These are phyloP conservation scores for Lomographa bimaculata DNA, from an alignment of 2,888 invertebrate species.

Conservation along the genomic window DNA sequence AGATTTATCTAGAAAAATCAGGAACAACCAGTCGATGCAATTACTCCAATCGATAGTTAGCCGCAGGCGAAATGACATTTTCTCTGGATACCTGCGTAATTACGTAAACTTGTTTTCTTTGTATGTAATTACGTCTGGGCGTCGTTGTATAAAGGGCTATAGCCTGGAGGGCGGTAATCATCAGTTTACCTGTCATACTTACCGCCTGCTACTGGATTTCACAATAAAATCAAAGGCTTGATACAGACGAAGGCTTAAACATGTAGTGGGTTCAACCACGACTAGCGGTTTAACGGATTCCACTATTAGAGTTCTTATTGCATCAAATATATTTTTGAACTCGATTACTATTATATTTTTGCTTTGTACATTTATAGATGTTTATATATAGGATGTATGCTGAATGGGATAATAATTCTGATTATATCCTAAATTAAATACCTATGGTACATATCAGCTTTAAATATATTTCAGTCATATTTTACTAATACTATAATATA, in stretches of 20 bases:
- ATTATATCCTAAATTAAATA: too few relatives aligned
- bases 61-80: slow-evolving; percentile 50
- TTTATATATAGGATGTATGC: too few relatives aligned
- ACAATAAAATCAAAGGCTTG: slow-evolving; percentile 13
- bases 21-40: slow-evolving; percentile 26
- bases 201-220: slow-evolving; percentile 43
- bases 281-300: too few relatives aligned
- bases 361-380: too few relatives aligned
- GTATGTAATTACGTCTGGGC: slow-evolving; percentile 47
- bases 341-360: too few relatives aligned
- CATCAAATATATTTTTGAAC: too few relatives aligned
- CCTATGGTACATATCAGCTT: too few relatives aligned
- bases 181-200: slow-evolving; percentile 44
- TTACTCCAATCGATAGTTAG: slow-evolving; percentile 37
- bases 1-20: slow-evolving; percentile 33
- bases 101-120: slow-evolving; percentile 41
- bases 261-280: too few relatives aligned
- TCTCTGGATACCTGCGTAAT: slow-evolving; percentile 35
- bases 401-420: too few relatives aligned
- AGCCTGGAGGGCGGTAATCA: slow-evolving; percentile 50
- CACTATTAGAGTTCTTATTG: too few relatives aligned
- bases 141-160: slow-evolving; percentile 34
- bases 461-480: too few relatives aligned
- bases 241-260: slow-evolving; percentile 1
- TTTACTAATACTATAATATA: too few relatives aligned